These are phyloP conservation scores for Oxyteleia sp. DNA, from an alignment of 2,888 invertebrate species.

Conservation along the genomic window DNA sequence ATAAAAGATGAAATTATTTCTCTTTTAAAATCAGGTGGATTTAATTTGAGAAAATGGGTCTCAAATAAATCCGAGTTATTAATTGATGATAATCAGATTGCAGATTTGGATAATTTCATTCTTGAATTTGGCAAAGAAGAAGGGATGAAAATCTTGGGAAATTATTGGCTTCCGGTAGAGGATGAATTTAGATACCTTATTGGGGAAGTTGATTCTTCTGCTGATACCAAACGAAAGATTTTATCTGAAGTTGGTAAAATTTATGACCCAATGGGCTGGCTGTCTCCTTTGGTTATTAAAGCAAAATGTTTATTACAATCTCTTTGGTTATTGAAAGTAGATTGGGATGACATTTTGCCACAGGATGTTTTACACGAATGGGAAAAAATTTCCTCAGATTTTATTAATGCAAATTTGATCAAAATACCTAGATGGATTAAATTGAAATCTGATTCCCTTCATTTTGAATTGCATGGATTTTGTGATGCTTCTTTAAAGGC, in stretches of 20 bases:
- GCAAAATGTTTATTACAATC: neutral
- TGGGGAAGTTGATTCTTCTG: too few species aligned
- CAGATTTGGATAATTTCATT: too few species aligned
- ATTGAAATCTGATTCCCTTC: too few species aligned
- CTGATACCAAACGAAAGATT: neutral
- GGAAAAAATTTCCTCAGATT: too few species aligned
- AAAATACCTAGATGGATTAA: too few species aligned
- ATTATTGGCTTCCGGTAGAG: too few species aligned
- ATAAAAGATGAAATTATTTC: neutral
- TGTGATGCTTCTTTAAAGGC: neutral
- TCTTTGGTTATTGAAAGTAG: neutral
- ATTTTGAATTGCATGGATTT: neutral
- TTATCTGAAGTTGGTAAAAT: neutral
- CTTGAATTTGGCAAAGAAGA: too few species aligned
- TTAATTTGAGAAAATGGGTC: neutral
- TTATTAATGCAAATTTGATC: too few species aligned
- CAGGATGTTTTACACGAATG: too few species aligned
- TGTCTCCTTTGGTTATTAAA: neutral
- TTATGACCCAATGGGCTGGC: conserved; percentile 2
- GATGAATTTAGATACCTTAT: neutral
- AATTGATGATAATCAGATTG: too few species aligned
- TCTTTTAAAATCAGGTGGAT: neutral
- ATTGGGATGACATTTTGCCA: neutral
- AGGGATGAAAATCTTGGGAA: neutral
- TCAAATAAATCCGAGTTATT: too few species aligned